These are phyloP conservation scores for Drosophila tani DNA, from an alignment of 1,140 invertebrate genomes.

Conservation along the genomic window DNA sequence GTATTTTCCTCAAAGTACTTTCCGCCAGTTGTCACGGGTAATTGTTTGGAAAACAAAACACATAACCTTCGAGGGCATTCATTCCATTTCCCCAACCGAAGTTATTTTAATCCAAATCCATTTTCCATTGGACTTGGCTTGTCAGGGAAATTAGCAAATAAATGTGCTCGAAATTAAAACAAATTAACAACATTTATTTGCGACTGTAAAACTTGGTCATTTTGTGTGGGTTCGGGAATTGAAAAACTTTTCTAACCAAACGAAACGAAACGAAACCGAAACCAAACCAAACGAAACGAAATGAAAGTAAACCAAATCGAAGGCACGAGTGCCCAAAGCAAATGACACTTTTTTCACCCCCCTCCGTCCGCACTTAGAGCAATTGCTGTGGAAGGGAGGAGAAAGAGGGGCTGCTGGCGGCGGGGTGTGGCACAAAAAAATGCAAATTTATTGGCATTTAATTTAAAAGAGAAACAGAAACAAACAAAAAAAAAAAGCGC, in stretches of 20 bases:
- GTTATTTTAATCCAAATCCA: constrained; percentile 43
- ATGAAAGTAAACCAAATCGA: constrained; percentile 62
- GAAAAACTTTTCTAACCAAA: constrained; percentile 65
- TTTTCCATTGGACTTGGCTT: constrained; percentile 42
- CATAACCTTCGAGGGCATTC: constrained; percentile 17
- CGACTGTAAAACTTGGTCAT: constrained; percentile 73
- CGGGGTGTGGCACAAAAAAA: constrained; percentile 45
- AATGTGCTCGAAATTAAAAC: constrained; percentile 74
- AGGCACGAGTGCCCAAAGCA: constrained; percentile 61
- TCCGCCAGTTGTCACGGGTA: constrained; percentile 15
- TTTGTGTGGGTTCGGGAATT: constrained; percentile 63
- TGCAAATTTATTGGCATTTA: constrained; percentile 82
- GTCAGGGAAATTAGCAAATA: constrained; percentile 62
- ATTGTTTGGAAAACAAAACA: constrained; percentile 45
- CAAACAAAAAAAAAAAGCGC: constrained; percentile 18
- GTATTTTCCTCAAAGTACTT: not conserved
- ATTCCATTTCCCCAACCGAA: not conserved
- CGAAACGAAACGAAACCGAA: constrained; percentile 4
- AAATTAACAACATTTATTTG: constrained; percentile 82
- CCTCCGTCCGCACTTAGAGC: constrained; percentile 39
- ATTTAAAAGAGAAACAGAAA: constrained; percentile 71
- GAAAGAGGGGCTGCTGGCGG: not conserved
- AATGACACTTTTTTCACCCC: constrained; percentile 61
- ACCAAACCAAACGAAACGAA: constrained; percentile 39
- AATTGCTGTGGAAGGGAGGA: constrained; percentile 25